Conservation (phyloP, 2,797 vertebrate genomes). For the Euphonia xanthogaster region DNA sequence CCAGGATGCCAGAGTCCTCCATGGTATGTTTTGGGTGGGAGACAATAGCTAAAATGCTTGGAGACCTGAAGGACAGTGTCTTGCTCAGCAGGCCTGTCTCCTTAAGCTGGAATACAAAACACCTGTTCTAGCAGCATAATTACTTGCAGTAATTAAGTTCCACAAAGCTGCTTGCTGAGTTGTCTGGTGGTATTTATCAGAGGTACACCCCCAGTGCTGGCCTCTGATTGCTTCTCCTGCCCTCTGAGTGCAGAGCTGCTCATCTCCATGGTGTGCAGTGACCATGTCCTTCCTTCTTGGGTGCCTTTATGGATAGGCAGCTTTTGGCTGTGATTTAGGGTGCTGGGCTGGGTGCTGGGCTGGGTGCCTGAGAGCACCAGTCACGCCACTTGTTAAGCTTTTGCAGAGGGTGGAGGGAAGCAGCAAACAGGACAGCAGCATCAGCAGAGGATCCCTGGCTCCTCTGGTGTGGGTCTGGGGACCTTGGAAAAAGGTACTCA, state of each 20-base stretch:
- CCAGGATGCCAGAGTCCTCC: neutral
- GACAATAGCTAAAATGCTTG: neutral
- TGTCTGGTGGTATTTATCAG: neutral
- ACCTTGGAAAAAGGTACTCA: neutral
- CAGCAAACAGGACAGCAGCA: neutral
- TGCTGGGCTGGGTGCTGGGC: neutral
- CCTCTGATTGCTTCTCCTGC: neutral
- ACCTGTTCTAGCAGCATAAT: neutral
- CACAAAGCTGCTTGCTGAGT: neutral
- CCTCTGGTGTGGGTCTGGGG: neutral
- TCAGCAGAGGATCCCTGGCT: neutral
- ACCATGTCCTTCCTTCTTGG: rapidly evolving
- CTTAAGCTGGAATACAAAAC: neutral
- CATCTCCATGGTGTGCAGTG: rapidly evolving
- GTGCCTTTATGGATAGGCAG: neutral
- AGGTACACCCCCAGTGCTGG: neutral
- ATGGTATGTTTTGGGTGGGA: neutral
- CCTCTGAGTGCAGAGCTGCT: neutral
- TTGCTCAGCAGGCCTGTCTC: neutral
- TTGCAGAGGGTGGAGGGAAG: neutral
- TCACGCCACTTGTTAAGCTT: neutral
- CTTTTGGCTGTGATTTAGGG: neutral
- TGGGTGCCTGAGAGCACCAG: neutral
- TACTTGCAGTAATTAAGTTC: neutral
- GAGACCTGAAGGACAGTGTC: neutral